These are phyloP conservation scores for Ephydatia muelleri DNA, from an alignment of 37 sponge, comb jelly and placozoan species.

Conservation along the genomic window DNA sequence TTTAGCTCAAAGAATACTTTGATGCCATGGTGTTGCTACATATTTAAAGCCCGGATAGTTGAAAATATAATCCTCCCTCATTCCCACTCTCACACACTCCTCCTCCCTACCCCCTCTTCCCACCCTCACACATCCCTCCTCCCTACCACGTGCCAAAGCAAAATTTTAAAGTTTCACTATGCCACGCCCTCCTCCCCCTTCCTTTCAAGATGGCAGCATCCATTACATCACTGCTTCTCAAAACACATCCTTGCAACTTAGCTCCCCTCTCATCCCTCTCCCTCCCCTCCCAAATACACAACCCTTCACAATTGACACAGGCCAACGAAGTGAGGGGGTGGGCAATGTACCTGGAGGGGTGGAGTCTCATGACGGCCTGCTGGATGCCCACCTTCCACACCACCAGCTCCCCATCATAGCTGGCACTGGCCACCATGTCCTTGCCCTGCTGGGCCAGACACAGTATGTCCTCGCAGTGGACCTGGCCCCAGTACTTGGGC, in stretches of 20 bases:
- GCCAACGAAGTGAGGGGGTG: too few species aligned
- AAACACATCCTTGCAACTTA: not conserved
- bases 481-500: slow-evolving; percentile 63
- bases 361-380: slow-evolving; percentile 16
- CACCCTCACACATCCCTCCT: too few species aligned
- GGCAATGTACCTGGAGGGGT: not conserved
- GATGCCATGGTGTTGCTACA: too few species aligned
- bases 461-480: slow-evolving; percentile 89
- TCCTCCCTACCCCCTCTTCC: not conserved
- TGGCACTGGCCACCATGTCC: slow-evolving; percentile 63
- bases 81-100: not conserved
- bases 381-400: slow-evolving; percentile 78
- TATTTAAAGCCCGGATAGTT: too few species aligned
- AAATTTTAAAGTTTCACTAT: too few species aligned
- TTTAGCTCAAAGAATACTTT: too few species aligned
- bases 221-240: too few species aligned
- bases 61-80: too few species aligned
- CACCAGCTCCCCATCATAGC: slow-evolving; percentile 83
- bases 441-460: slow-evolving; percentile 72
- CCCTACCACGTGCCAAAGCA: too few species aligned
- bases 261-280: not conserved
- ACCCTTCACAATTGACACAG: not conserved
- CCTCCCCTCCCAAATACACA: not conserved
- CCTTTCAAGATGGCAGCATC: not conserved
- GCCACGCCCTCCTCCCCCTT: too few species aligned